Conservation (phyloP, 2,797 vertebrate species). For the Ctenopoma kingsleyae region DNA sequence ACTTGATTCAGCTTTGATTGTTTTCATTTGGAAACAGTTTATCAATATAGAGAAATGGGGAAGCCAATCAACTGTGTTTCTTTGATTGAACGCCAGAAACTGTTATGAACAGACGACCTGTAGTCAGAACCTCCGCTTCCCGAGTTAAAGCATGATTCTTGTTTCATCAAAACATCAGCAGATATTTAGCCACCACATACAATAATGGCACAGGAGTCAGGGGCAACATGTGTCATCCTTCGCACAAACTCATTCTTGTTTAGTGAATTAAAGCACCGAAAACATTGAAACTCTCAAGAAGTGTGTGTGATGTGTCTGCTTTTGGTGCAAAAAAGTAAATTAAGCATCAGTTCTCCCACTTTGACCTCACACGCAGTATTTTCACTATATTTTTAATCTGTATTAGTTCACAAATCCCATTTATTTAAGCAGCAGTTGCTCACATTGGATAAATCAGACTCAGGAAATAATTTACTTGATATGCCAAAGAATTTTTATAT, state of each 20-base stretch:
- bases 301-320: not conserved
- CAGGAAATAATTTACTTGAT: not conserved
- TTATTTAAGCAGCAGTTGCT: not conserved
- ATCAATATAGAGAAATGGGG: conserved; percentile 57
- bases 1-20: conserved; percentile 70
- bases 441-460: not conserved
- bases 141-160: conserved; percentile 41
- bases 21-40: conserved; percentile 77
- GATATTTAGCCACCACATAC: conserved; percentile 47
- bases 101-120: conserved; percentile 51
- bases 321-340: not conserved
- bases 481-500: not conserved
- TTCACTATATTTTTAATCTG: too few species aligned
- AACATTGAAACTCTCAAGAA: not conserved
- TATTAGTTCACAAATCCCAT: not conserved
- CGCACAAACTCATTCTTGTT: not conserved
- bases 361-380: not conserved
- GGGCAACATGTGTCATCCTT: conserved; percentile 17
- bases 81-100: conserved; percentile 70
- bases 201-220: conserved; percentile 30
- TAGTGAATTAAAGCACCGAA: not conserved
- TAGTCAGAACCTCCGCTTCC: conserved; percentile 31
- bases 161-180: conserved; percentile 59
- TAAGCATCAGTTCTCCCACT: not conserved
- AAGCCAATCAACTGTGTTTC: conserved; percentile 65